phyloP scores from a whole-genome alignment of 2,113 vertebrate species.

The Aspidoscelis tigris region DNA sequence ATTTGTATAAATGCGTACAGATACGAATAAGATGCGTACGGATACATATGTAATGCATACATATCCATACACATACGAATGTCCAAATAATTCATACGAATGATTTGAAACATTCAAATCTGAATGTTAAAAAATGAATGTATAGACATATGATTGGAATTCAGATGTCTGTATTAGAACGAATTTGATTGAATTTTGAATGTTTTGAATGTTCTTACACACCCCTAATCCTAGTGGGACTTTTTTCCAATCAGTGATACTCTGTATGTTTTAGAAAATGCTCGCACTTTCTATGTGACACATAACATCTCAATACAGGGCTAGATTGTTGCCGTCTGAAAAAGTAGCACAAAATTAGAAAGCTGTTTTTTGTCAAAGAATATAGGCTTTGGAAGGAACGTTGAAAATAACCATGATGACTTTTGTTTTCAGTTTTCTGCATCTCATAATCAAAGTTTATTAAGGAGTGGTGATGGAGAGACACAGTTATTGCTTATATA shows the following conservation, averaged over 20 bases:
- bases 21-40: no score
- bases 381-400: slow-evolving; percentile 29
- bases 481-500: neutral
- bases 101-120: no score
- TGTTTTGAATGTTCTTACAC: no score
- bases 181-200: no score
- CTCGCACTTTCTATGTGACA: neutral
- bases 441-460: slow-evolving; percentile 32
- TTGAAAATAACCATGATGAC: neutral
- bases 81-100: no score
- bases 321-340: neutral
- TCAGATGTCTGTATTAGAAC: no score
- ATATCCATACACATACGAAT: no score
- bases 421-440: slow-evolving; percentile 48
- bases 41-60: no score
- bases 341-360: neutral
- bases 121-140: no score
- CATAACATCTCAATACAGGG: neutral
- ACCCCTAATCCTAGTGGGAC: neutral
- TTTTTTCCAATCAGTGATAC: neutral
- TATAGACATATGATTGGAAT: no score
- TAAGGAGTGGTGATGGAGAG: slow-evolving; percentile 22
- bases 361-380: neutral
- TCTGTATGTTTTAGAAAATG: neutral
- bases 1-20: no score